Evolutionary conservation across 2,113 vertebrate genomes (phyloP).

Genomic region (Prionailurus bengalensis): DNA sequence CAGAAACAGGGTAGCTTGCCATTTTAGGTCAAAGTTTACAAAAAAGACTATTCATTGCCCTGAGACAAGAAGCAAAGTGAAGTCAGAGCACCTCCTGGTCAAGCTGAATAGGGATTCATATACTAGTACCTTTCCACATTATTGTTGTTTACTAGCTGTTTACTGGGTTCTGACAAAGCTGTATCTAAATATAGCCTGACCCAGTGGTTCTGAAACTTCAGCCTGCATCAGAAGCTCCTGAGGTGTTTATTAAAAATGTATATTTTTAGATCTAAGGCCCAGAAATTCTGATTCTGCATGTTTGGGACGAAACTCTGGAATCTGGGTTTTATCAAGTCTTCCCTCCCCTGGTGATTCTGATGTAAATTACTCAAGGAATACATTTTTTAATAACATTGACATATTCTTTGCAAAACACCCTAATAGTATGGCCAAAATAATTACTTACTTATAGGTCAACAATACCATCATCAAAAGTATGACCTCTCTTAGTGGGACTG

Average conservation of each 20-base stretch:
- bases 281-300: slow-evolving; percentile 47
- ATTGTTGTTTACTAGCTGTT: neutral
- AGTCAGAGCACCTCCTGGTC: neutral
- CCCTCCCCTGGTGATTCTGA: neutral
- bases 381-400: slow-evolving; percentile 7
- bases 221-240: slow-evolving; percentile 27
- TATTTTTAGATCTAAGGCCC: neutral
- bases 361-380: neutral
- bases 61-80: slow-evolving; percentile 37
- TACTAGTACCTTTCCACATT: neutral
- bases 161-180: slow-evolving; percentile 19
- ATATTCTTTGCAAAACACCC: neutral
- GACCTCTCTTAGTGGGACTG: neutral
- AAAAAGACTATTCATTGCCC: neutral
- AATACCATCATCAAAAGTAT: neutral
- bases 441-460: neutral
- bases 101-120: slow-evolving; percentile 10
- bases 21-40: neutral
- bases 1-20: slow-evolving; percentile 50
- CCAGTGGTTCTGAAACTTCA: neutral
- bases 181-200: neutral
- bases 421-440: slow-evolving; percentile 7
- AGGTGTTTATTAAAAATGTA: neutral
- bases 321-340: slow-evolving; percentile 48
- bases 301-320: slow-evolving; percentile 34